Conservation (phyloP, 2,888 invertebrate species). For the Lochmaea crataegi region DNA sequence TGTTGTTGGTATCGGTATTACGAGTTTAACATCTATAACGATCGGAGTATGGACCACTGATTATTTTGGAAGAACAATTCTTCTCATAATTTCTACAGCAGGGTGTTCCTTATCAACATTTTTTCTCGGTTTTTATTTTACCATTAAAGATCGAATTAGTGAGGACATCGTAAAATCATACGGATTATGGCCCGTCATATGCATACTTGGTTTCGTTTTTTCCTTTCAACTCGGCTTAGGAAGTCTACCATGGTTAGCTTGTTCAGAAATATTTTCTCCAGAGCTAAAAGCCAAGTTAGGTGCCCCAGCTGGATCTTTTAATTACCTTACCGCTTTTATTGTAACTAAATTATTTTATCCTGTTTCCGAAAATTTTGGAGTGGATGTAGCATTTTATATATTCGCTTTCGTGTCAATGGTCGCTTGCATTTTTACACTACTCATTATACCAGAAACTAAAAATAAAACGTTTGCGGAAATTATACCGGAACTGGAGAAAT, state of each 20-base stretch:
- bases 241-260: slow-evolving; percentile 89
- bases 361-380: slow-evolving; percentile 69
- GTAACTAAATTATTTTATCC: slow-evolving; percentile 80
- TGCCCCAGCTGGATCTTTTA: slow-evolving; percentile 83
- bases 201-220: slow-evolving; percentile 82
- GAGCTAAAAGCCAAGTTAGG: slow-evolving; percentile 83
- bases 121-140: slow-evolving; percentile 78
- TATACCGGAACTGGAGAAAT: background rate
- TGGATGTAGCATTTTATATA: slow-evolving; percentile 79
- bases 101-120: slow-evolving; percentile 78
- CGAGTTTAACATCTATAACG: slow-evolving; percentile 55
- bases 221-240: slow-evolving; percentile 87
- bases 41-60: slow-evolving; percentile 77
- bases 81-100: slow-evolving; percentile 78
- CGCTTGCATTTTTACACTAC: slow-evolving; percentile 72
- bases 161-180: slow-evolving; percentile 62
- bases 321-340: slow-evolving; percentile 84
- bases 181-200: slow-evolving; percentile 74
- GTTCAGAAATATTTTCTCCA: slow-evolving; percentile 83
- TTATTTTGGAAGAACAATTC: slow-evolving; percentile 79
- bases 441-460: slow-evolving; percentile 59
- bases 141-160: slow-evolving; percentile 64
- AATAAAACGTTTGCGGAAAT: slow-evolving; percentile 48
- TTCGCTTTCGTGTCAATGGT: slow-evolving; percentile 76
- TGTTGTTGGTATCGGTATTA: slow-evolving; percentile 75